These are phyloP conservation scores for Corydoras sp. DNA, from an alignment of 2,113 vertebrate species.

Conservation along the genomic window DNA sequence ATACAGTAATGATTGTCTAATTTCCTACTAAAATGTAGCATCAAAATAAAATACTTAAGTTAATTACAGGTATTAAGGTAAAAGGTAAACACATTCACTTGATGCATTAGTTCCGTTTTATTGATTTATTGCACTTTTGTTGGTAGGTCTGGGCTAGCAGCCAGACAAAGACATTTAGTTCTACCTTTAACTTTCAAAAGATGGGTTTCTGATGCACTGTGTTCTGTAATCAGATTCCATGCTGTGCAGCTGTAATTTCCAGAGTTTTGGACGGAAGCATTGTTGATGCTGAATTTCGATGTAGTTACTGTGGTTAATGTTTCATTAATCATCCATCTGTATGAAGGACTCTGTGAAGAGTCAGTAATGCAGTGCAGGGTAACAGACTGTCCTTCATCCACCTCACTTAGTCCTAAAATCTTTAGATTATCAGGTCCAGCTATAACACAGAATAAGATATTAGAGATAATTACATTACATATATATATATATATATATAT, in stretches of 20 bases:
- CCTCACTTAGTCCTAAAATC: constrained; percentile 23
- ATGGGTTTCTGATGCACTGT: not conserved
- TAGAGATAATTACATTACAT: too few species aligned
- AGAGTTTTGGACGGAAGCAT: not conserved
- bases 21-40: too few species aligned
- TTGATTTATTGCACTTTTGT: too few species aligned
- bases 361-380: not conserved
- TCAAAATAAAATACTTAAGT: too few species aligned
- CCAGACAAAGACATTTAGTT: not conserved
- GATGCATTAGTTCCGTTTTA: too few species aligned
- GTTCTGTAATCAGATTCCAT: not conserved
- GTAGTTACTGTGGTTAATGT: not conserved
- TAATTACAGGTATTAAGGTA: too few species aligned
- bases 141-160: too few species aligned
- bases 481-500: not conserved
- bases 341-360: not conserved
- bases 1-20: too few species aligned
- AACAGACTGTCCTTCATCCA: not conserved
- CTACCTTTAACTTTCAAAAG: not conserved
- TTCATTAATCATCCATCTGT: not conserved
- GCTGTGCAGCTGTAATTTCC: not conserved
- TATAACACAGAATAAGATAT: constrained; percentile 37
- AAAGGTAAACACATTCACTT: too few species aligned
- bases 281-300: not conserved
- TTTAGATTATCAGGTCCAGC: constrained; percentile 53